These are phyloP conservation scores for Pogonophryne albipinna DNA, from an alignment of 2,797 vertebrate genomes.

Conservation along the genomic window DNA sequence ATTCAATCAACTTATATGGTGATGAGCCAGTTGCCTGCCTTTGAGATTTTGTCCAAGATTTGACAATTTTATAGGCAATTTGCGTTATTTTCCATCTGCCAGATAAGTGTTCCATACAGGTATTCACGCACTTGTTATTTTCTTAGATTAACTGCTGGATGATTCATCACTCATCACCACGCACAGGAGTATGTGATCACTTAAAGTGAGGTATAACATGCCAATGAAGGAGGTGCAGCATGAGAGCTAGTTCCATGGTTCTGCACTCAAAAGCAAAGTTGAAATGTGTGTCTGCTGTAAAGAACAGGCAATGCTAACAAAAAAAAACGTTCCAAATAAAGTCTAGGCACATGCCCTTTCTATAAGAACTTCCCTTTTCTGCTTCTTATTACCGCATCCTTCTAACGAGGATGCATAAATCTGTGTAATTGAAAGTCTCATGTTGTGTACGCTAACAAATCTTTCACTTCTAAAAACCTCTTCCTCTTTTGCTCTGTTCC, in stretches of 20 bases:
- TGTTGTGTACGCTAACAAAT: slow-evolving; percentile 33
- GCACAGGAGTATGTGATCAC: slow-evolving; percentile 44
- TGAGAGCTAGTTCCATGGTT: slow-evolving; percentile 18
- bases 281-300: slow-evolving; percentile 39
- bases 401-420: slow-evolving; percentile 55
- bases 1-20: slow-evolving; percentile 42
- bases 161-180: slow-evolving; percentile 47
- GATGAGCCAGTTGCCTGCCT: slow-evolving; percentile 41
- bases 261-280: slow-evolving; percentile 9
- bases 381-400: slow-evolving; percentile 60
- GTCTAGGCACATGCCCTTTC: slow-evolving; percentile 54
- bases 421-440: slow-evolving; percentile 55
- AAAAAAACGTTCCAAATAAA: slow-evolving; percentile 57
- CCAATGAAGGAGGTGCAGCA: slow-evolving; percentile 28
- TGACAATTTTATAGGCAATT: slow-evolving; percentile 37
- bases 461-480: slow-evolving; percentile 26
- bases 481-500: slow-evolving; percentile 14
- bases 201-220: slow-evolving; percentile 41
- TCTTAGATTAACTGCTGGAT: slow-evolving; percentile 31
- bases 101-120: slow-evolving; percentile 28
- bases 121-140: slow-evolving; percentile 47
- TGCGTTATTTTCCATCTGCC: background rate
- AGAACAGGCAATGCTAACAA: slow-evolving; percentile 51
- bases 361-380: slow-evolving; percentile 50
- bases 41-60: slow-evolving; percentile 41